Evolutionary conservation across 2,888 invertebrate genomes (phyloP).

Genomic region (Lacanobia wlatinum): DNA sequence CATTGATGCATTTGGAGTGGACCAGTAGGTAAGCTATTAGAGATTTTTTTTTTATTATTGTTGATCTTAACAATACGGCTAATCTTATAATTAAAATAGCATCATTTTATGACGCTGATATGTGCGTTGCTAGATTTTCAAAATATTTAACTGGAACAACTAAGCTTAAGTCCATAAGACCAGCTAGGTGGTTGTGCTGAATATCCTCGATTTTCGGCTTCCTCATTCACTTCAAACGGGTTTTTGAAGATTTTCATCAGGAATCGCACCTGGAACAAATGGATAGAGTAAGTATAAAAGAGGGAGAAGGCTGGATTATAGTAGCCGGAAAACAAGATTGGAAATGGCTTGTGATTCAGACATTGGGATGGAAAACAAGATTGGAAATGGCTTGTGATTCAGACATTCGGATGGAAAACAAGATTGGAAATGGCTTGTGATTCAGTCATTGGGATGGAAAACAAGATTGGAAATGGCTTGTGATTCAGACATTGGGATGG

Average conservation of each 20-base stretch:
- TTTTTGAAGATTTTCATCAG: constrained; percentile 88
- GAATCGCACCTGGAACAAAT: constrained; percentile 84
- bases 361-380: too few relatives aligned
- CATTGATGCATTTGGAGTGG: background rate
- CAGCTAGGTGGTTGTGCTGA: constrained; percentile 89
- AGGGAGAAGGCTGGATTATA: background rate
- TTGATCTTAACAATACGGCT: background rate
- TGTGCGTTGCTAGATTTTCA: background rate
- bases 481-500: too few relatives aligned
- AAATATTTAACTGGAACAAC: constrained; percentile 89
- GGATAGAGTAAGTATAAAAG: too few relatives aligned
- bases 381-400: too few relatives aligned
- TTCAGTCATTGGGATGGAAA: too few relatives aligned
- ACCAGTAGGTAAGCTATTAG: too few relatives aligned
- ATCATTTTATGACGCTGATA: constrained; percentile 1
- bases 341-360: too few relatives aligned
- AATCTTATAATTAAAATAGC: background rate
- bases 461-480: too few relatives aligned
- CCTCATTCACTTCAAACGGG: constrained; percentile 88
- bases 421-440: too few relatives aligned
- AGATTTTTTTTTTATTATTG: too few relatives aligned
- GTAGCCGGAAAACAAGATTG: too few relatives aligned
- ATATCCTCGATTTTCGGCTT: constrained; percentile 87
- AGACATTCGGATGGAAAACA: too few relatives aligned
- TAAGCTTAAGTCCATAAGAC: constrained; percentile 88